Conservation (phyloP, 2,888 invertebrate genomes). For the Trimorus sp. region DNA sequence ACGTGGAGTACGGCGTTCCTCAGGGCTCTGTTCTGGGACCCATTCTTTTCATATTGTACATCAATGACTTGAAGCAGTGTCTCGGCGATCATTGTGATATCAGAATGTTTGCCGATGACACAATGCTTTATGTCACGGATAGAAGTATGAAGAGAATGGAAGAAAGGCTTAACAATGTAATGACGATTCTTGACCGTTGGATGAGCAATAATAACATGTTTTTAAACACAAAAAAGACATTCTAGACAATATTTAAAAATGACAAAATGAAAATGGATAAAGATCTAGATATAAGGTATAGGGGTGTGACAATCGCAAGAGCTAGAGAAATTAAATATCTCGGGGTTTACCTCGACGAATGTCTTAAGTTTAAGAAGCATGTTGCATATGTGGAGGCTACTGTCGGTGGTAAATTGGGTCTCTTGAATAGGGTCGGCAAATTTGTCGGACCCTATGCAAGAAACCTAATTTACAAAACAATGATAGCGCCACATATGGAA, state of each 20-base stretch:
- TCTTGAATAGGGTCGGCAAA: constrained; percentile 20
- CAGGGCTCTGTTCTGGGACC: too few species aligned
- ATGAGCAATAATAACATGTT: constrained; percentile 16
- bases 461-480: constrained; percentile 21
- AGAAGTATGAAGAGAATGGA: constrained; percentile 4
- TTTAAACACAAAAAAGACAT: background rate
- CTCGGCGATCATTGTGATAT: too few species aligned
- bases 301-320: background rate
- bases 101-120: constrained; percentile 17
- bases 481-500: constrained; percentile 28
- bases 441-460: too few species aligned
- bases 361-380: constrained; percentile 22
- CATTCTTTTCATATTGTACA: constrained; percentile 18
- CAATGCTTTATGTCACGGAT: constrained; percentile 16
- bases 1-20: constrained; percentile 16
- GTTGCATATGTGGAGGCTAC: constrained; percentile 22
- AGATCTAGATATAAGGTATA: constrained; percentile 8
- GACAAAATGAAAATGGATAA: background rate
- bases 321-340: constrained; percentile 8
- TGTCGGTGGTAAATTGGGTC: constrained; percentile 9
- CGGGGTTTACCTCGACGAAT: constrained; percentile 12
- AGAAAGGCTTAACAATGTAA: constrained; percentile 8
- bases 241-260: constrained; percentile 1
- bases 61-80: constrained; percentile 15
- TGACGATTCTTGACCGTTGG: constrained; percentile 14